A percentile compares a stretch with the other conserved stretches of the same genome.
Conservation (phyloP, 2,888 invertebrate species). For the Conus canariensis region DNA sequence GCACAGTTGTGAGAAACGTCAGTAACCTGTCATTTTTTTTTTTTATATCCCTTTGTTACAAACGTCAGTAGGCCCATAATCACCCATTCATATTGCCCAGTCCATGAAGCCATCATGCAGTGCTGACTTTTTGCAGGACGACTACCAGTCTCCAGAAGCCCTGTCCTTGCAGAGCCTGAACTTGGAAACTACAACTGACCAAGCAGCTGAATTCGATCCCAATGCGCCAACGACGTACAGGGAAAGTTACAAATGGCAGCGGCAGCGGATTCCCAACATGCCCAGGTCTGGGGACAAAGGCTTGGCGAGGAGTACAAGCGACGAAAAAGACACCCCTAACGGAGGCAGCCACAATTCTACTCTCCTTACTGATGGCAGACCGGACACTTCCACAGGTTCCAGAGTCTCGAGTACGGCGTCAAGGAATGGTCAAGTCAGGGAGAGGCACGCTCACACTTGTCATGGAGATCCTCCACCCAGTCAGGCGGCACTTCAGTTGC, state of each 20-base stretch:
- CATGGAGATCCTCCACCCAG: background rate
- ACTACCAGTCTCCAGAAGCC: slow-evolving; percentile 26
- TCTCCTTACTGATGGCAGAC: background rate
- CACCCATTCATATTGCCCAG: too few species aligned
- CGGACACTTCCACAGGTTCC: background rate
- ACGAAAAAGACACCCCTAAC: background rate
- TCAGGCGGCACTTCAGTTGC: background rate
- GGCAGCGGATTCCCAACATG: background rate
- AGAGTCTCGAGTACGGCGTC: background rate
- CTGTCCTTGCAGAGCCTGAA: slow-evolving; percentile 30
- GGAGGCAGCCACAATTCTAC: background rate
- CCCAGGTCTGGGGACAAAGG: background rate
- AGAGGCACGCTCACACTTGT: background rate
- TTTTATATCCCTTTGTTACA: too few species aligned
- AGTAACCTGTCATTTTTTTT: too few species aligned
- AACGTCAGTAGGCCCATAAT: too few species aligned
- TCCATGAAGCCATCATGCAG: too few species aligned
- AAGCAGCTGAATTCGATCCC: background rate
- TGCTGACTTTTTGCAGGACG: slow-evolving; percentile 2
- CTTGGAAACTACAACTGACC: slow-evolving; percentile 23
- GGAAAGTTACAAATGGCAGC: slow-evolving; percentile 29
- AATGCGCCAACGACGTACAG: slow-evolving; percentile 16
- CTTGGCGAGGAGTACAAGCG: background rate
- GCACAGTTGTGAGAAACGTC: too few species aligned
- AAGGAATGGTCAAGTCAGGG: background rate